These are phyloP conservation scores for Caprella mutica DNA, from an alignment of 2,888 invertebrate genomes.

Conservation along the genomic window DNA sequence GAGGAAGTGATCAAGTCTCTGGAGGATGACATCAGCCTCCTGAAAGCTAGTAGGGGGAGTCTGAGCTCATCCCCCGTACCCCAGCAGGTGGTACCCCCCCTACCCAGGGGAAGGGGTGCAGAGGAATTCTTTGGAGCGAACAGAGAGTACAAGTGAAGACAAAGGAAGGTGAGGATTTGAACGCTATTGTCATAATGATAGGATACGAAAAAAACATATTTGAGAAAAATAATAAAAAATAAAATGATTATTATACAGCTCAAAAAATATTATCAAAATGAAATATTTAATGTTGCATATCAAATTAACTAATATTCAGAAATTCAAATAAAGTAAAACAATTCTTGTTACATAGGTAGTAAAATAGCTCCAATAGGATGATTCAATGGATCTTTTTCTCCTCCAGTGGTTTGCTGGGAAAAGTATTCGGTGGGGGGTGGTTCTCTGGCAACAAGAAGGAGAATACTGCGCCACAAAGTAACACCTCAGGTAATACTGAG, in stretches of 20 bases:
- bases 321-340: not conserved
- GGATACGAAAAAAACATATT: too few relatives aligned
- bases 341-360: not conserved
- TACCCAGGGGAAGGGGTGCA: too few relatives aligned
- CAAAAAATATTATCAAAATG: not conserved
- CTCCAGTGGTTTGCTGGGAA: conserved; percentile 27
- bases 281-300: not conserved
- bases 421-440: conserved; percentile 33
- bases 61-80: too few relatives aligned
- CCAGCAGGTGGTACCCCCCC: not conserved
- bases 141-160: too few relatives aligned
- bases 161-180: too few relatives aligned
- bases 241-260: too few relatives aligned
- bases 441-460: conserved; percentile 23
- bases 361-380: not conserved
- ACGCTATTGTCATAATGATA: too few relatives aligned
- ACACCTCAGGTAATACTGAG: too few relatives aligned
- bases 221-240: too few relatives aligned
- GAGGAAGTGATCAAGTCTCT: conserved; percentile 26
- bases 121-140: too few relatives aligned
- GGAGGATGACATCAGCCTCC: conserved; percentile 23
- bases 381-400: not conserved
- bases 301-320: not conserved
- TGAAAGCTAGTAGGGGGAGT: conserved; percentile 6
- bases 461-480: too few relatives aligned